Conservation (phyloP, 2,888 invertebrate species). For the Syrista parreyssii region DNA sequence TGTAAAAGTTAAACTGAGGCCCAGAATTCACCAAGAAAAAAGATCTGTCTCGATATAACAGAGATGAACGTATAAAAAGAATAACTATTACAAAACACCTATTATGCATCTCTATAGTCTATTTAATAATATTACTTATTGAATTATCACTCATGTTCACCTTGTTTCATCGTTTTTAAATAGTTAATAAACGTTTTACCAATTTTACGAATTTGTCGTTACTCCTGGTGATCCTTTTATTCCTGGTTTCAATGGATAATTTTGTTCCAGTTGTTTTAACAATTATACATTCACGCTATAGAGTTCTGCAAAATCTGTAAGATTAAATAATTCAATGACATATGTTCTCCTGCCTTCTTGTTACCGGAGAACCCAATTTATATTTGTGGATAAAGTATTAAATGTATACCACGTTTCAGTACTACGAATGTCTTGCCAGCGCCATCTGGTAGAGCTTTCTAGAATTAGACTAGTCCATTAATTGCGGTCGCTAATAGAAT, state of each 20-base stretch:
- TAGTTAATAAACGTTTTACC: slow-evolving; percentile 66
- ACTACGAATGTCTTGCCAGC: neutral
- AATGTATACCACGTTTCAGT: no score
- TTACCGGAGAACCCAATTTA: no score
- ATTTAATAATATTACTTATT: slow-evolving; percentile 65
- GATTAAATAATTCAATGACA: neutral
- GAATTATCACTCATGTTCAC: slow-evolving; percentile 65
- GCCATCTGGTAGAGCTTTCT: no score
- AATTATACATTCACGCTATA: neutral
- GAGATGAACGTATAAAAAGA: slow-evolving; percentile 48
- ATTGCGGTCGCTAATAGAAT: neutral
- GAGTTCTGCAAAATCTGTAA: neutral
- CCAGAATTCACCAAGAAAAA: slow-evolving; percentile 42
- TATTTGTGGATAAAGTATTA: no score
- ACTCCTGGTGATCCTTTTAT: neutral
- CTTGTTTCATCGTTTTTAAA: slow-evolving; percentile 65
- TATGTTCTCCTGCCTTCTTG: no score
- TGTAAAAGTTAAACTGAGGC: slow-evolving; percentile 15
- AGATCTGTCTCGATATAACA: slow-evolving; percentile 51
- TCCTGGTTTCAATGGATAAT: neutral
- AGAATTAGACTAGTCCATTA: no score
- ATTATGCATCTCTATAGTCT: slow-evolving; percentile 66
- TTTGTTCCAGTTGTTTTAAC: neutral
- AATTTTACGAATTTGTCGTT: slow-evolving; percentile 48
- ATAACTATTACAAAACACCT: slow-evolving; percentile 49